A percentile compares a stretch with the other conserved stretches of the same genome.
phyloP scores from a whole-genome alignment of 1,140 invertebrate species.

The Pogonognathellus flavescens region DNA sequence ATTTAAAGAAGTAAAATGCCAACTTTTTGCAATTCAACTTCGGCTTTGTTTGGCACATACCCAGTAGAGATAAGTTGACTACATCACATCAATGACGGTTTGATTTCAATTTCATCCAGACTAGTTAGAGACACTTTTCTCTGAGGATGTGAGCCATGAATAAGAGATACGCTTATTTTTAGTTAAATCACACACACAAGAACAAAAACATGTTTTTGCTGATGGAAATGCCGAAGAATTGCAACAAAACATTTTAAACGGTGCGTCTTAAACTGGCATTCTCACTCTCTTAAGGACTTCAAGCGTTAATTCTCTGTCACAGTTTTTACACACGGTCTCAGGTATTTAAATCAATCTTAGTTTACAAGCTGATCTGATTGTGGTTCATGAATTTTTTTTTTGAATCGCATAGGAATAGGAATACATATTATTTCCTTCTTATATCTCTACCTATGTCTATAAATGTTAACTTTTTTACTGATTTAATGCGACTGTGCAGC shows the following conservation, averaged over 20 bases:
- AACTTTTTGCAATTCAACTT: neutral
- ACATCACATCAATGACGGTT: slow-evolving; percentile 17
- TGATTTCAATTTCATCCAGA: neutral
- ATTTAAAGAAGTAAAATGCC: neutral
- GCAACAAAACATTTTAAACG: neutral
- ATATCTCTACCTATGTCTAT: too few relatives aligned
- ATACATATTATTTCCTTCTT: too few relatives aligned
- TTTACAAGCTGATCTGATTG: too few relatives aligned
- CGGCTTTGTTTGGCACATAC: neutral
- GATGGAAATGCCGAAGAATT: neutral
- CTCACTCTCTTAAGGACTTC: neutral
- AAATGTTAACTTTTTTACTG: too few relatives aligned
- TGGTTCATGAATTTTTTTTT: too few relatives aligned
- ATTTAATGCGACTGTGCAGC: too few relatives aligned
- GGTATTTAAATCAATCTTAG: too few relatives aligned
- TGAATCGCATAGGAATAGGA: too few relatives aligned
- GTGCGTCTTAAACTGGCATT: neutral
- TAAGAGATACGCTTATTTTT: neutral
- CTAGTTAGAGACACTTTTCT: too few relatives aligned
- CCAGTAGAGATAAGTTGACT: slow-evolving; percentile 1
- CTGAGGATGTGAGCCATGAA: slow-evolving; percentile 27
- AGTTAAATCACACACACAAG: neutral
- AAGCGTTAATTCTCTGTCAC: too few relatives aligned
- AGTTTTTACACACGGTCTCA: too few relatives aligned
- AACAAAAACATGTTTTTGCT: neutral